Conservation (phyloP, 2,888 invertebrate genomes). For the Phlogophora meticulosa region DNA sequence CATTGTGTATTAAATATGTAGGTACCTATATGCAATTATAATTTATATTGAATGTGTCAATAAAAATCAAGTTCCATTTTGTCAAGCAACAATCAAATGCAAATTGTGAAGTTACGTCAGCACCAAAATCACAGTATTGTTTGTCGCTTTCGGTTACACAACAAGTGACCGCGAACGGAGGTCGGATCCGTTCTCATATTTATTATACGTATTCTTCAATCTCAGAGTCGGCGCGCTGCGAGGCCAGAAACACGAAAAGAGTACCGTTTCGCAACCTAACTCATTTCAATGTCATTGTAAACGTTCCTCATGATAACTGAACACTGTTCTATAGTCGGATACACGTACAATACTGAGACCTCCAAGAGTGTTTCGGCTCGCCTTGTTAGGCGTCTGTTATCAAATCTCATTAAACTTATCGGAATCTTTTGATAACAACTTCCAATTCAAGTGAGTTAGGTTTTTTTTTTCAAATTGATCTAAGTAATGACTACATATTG, state of each 20-base stretch:
- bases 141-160: constrained; percentile 86
- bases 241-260: constrained; percentile 85
- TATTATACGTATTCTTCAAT: constrained; percentile 90
- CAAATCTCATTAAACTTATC: constrained; percentile 43
- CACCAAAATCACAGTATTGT: constrained; percentile 81
- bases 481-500: constrained; percentile 36
- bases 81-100: constrained; percentile 74
- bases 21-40: constrained; percentile 51
- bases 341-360: constrained; percentile 27
- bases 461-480: background rate
- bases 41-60: constrained; percentile 55
- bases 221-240: constrained; percentile 83
- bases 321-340: constrained; percentile 35
- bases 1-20: constrained; percentile 44
- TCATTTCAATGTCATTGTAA: constrained; percentile 88
- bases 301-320: constrained; percentile 77
- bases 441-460: constrained; percentile 5
- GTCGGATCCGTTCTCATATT: constrained; percentile 90
- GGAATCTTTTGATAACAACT: constrained; percentile 41
- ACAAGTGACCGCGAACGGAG: constrained; percentile 88
- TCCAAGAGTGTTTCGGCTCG: constrained; percentile 9
- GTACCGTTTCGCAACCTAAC: constrained; percentile 89
- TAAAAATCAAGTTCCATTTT: constrained; percentile 69
- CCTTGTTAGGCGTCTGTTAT: constrained; percentile 14
- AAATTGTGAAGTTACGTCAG: constrained; percentile 77